Base-by-base conservation (phyloP, 2,888 invertebrate genomes). In the Drosophila suboccidentalis region DNA sequence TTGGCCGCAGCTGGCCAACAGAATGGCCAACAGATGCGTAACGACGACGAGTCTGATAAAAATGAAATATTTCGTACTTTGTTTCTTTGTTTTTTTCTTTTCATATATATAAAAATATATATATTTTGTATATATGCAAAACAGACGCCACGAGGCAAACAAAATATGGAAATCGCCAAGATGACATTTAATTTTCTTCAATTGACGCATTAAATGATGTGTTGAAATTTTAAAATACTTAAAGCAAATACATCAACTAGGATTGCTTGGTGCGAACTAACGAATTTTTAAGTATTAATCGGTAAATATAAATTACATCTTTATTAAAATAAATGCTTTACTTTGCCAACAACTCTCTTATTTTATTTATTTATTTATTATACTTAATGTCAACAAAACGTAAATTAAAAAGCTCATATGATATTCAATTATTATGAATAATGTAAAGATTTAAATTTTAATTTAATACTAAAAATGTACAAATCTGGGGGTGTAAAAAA, bases 11-110 rank as follows among this genome's bases (percentile, higher is more conserved):
- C 86, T 82, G 85, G 74, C 64, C 26, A 26, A 26, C 26, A 26
- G 46, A 65, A 81, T 78, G 84, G 64, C 82, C 60, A 82, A 65
- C 83, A 84, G 85, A 84, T 84, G 87, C 70, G 80, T 54, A 69
- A 47, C 22, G 43, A 22, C 26, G 26, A 22, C 26, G 26, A 22
- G 34, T 36, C 46, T 55, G 47, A 54, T 60, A 71, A 55, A 84
- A 80, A 72, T 82, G 73, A 87, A 80, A 87, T 75, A 73, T 84
- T 74, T 75, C 65, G 29, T 69, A 59, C 71, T 73, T 57, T 38
- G 26, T 46, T 66, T 50, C 10, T 36, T 13, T 55, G 54, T 53
- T 41, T 38, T 44, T 50, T 59, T 44, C 15, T 49, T 63, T 72
- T 72, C 39, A 70, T 59, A 62, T 0, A 8, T 71, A 43, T 50